phyloP scores from a whole-genome alignment of 2,797 vertebrate species.

The Neoniphon sammara region DNA sequence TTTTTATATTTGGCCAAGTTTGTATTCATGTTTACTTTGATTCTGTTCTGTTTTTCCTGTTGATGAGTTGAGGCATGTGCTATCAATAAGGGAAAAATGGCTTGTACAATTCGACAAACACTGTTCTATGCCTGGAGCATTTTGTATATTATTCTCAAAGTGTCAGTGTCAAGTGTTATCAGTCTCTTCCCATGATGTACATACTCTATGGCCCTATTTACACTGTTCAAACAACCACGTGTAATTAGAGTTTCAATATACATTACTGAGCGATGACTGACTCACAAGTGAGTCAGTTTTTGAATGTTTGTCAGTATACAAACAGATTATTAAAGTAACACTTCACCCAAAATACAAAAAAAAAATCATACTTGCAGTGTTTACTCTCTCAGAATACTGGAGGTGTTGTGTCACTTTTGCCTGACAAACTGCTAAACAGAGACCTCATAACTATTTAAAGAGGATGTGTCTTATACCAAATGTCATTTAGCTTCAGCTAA shows the following conservation, averaged over 20 bases:
- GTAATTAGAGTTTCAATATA: not conserved
- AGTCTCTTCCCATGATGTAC: constrained; percentile 33
- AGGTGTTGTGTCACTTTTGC: too few relatives aligned
- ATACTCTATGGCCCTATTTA: not conserved
- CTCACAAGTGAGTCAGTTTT: not conserved
- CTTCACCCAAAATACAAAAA: too few relatives aligned
- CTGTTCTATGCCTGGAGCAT: constrained; percentile 55
- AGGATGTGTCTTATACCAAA: too few relatives aligned
- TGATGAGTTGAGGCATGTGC: too few relatives aligned
- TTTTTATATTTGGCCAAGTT: constrained; percentile 35
- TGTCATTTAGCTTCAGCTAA: too few relatives aligned
- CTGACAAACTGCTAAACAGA: too few relatives aligned
- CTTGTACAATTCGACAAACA: constrained; percentile 25
- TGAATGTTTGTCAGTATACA: too few relatives aligned
- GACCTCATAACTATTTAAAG: too few relatives aligned
- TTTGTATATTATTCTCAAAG: constrained; percentile 47
- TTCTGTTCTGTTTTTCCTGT: constrained; percentile 2
- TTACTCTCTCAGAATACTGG: too few relatives aligned
- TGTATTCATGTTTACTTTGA: constrained; percentile 39
- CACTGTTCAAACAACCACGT: not conserved
- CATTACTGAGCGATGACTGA: not conserved
- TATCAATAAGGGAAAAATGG: not conserved
- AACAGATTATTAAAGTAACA: too few relatives aligned
- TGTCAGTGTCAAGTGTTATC: constrained; percentile 7
- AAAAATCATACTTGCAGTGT: too few relatives aligned